These are phyloP conservation scores for Lucifuga dentata DNA, from an alignment of 2,113 vertebrate species.

Conservation along the genomic window DNA sequence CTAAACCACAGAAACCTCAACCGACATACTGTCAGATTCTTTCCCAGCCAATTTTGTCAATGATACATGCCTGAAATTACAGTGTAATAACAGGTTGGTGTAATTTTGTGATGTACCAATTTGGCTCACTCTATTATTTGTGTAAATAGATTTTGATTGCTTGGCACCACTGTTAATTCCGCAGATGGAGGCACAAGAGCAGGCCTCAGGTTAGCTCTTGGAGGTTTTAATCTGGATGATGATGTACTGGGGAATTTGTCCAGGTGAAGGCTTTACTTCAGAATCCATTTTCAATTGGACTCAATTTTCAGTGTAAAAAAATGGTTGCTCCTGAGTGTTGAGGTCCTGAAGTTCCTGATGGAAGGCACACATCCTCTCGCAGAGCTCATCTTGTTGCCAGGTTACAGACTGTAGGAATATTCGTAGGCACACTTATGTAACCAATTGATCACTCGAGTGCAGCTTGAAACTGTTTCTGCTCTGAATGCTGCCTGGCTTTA, in stretches of 20 bases:
- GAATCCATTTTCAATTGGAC: background rate
- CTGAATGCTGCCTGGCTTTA: background rate
- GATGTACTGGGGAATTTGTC: background rate
- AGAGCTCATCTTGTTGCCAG: constrained; percentile 75
- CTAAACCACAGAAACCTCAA: constrained; percentile 57
- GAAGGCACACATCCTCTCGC: constrained; percentile 26
- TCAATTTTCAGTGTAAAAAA: background rate
- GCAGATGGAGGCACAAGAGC: background rate
- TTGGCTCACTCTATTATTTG: constrained; percentile 52
- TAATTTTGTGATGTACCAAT: constrained; percentile 23
- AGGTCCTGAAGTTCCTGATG: constrained; percentile 20
- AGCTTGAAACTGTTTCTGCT: background rate
- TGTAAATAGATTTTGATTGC: constrained; percentile 41
- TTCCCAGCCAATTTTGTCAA: constrained; percentile 48
- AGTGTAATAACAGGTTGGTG: constrained; percentile 50
- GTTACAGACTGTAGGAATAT: constrained; percentile 60
- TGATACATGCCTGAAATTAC: constrained; percentile 42
- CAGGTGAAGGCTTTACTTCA: background rate
- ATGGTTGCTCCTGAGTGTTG: background rate
- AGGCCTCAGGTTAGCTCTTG: background rate
- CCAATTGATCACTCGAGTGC: constrained; percentile 40
- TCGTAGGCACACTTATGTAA: constrained; percentile 63
- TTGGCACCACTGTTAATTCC: constrained; percentile 1
- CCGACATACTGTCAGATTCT: constrained; percentile 32
- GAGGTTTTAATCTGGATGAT: background rate